phyloP scores from a whole-genome alignment of 1,140 invertebrate genomes.

The Philopotamus ludificatus region DNA sequence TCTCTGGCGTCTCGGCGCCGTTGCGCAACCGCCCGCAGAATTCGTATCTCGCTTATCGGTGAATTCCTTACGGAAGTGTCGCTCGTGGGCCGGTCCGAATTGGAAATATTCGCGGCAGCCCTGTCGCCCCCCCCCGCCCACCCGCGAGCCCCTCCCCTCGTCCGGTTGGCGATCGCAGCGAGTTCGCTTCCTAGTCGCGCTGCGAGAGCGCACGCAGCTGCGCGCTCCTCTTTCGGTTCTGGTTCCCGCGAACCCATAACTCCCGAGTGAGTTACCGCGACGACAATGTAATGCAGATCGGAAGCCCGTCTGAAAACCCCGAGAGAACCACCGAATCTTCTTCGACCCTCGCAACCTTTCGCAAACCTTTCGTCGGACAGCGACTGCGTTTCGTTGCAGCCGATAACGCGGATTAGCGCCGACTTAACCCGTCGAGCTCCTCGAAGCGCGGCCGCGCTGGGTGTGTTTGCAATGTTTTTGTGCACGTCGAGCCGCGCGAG shows the following conservation, averaged over 20 bases:
- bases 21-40: no score
- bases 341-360: not conserved
- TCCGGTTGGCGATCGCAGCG: not conserved
- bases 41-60: no score
- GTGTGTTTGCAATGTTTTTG: slow-evolving; percentile 13
- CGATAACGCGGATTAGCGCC: no score
- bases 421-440: no score
- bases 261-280: no score
- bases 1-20: not conserved
- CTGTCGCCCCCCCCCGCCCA: not conserved
- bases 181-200: slow-evolving; percentile 16
- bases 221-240: slow-evolving; percentile 44
- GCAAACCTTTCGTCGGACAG: no score
- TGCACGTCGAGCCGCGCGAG: slow-evolving; percentile 14
- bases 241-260: slow-evolving; percentile 40
- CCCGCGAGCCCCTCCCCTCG: slow-evolving; percentile 1
- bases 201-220: slow-evolving; percentile 25
- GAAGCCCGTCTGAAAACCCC: not conserved
- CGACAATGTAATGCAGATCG: slow-evolving; percentile 23
- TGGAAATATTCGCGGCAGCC: no score
- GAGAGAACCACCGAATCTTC: not conserved
- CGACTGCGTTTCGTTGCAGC: no score
- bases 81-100: no score
- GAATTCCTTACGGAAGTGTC: no score
- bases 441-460: not conserved